phyloP scores from a whole-genome alignment of 92 coral and sea anemone species.

The Plumapathes pennacea region DNA sequence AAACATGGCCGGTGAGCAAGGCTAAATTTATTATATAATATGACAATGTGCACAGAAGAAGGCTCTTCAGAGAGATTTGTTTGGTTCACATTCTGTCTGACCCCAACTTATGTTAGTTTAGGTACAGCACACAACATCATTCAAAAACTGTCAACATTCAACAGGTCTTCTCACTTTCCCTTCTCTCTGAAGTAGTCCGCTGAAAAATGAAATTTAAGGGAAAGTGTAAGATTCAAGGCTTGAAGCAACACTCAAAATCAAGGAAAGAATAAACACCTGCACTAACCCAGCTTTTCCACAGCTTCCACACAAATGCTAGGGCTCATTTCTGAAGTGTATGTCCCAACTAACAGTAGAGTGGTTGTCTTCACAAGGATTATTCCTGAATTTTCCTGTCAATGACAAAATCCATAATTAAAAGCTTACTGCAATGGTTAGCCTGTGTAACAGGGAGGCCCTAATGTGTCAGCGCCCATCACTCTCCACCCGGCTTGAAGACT shows the following conservation, averaged over 20 bases:
- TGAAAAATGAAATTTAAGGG: slow-evolving; percentile 19
- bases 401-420: neutral
- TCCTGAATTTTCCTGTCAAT: slow-evolving; percentile 65
- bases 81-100: too few species aligned
- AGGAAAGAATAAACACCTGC: neutral
- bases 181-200: slow-evolving; percentile 98
- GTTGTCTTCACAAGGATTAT: slow-evolving; percentile 86
- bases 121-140: too few species aligned
- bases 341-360: slow-evolving; percentile 68
- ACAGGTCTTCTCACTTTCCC: slow-evolving; percentile 81
- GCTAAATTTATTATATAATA: too few species aligned
- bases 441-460: too few species aligned
- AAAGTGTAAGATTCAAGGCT: neutral
- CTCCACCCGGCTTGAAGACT: too few species aligned
- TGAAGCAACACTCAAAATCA: neutral
- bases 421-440: too few species aligned
- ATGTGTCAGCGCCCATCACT: too few species aligned
- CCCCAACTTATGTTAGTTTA: too few species aligned
- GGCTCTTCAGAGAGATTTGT: too few species aligned
- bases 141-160: too few species aligned
- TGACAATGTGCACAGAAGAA: too few species aligned
- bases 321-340: slow-evolving; percentile 86
- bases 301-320: slow-evolving; percentile 98
- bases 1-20: too few species aligned
- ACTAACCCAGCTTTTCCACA: slow-evolving; percentile 87